Conservation (phyloP, 1,140 invertebrate species). For the Drosophila guanche region DNA sequence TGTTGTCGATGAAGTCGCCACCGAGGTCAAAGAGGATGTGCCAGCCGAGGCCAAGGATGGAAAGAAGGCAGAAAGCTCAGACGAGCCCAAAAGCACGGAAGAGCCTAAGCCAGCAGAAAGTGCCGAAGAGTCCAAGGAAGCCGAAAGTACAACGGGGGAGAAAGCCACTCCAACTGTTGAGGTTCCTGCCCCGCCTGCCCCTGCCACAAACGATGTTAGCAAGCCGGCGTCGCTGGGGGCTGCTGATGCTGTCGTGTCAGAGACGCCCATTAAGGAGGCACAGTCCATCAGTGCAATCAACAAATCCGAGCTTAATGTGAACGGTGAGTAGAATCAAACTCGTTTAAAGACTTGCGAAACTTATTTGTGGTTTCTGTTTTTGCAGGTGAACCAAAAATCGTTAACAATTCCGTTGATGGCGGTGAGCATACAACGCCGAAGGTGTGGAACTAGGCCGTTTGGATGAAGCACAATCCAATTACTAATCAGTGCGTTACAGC, state of each 20-base stretch:
- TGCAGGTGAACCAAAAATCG: slow-evolving; percentile 75
- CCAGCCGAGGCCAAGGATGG: slow-evolving; percentile 28
- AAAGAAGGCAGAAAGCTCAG: too few species aligned
- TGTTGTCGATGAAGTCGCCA: slow-evolving; percentile 37
- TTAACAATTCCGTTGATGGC: slow-evolving; percentile 62
- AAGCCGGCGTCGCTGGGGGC: slow-evolving; percentile 40
- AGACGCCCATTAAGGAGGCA: slow-evolving; percentile 50
- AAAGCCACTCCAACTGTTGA: slow-evolving; percentile 34
- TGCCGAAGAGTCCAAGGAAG: slow-evolving; percentile 30
- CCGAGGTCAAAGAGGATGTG: slow-evolving; percentile 47
- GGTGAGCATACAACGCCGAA: slow-evolving; percentile 72
- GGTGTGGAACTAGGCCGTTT: slow-evolving; percentile 67
- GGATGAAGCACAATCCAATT: slow-evolving; percentile 46
- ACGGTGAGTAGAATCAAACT: slow-evolving; percentile 45
- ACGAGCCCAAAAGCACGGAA: slow-evolving; percentile 5
- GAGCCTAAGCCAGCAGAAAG: slow-evolving; percentile 12
- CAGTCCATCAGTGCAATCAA: slow-evolving; percentile 45
- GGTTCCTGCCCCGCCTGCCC: slow-evolving; percentile 14
- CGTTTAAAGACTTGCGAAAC: not conserved
- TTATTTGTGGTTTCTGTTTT: not conserved
- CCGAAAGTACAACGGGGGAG: slow-evolving; percentile 18
- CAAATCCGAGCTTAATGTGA: slow-evolving; percentile 74
- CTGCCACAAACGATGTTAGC: slow-evolving; percentile 57
- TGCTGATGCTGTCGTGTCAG: slow-evolving; percentile 10
- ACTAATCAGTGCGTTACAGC: slow-evolving; percentile 49